Percentiles rank a stretch among this genome's conserved stretches.
phyloP scores from a whole-genome alignment of 2,888 invertebrate species.

The Agonopterix alstromeriana region DNA sequence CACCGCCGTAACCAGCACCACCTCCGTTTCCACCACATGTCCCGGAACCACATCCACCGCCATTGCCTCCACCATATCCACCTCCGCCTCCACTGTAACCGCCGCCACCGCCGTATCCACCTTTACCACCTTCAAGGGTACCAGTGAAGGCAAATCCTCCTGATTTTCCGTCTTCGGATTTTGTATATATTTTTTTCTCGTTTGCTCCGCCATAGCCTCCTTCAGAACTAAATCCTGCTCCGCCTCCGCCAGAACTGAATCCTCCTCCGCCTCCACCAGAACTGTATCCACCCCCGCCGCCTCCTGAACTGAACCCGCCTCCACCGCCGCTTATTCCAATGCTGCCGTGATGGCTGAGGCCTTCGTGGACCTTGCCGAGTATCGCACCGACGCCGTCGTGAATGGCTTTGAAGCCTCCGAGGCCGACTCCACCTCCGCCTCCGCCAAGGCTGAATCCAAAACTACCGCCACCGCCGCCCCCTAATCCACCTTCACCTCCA shows the following conservation, averaged over 20 bases:
- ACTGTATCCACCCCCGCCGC: slow-evolving; percentile 17
- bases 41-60: slow-evolving; percentile 12
- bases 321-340: slow-evolving; percentile 16
- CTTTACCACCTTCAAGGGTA: slow-evolving; percentile 42
- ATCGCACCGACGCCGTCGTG: slow-evolving; percentile 41
- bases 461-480: slow-evolving; percentile 27
- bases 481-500: slow-evolving; percentile 22
- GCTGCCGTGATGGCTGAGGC: slow-evolving; percentile 20
- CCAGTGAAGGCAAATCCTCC: slow-evolving; percentile 65
- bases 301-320: slow-evolving; percentile 20
- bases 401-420: slow-evolving; percentile 28
- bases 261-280: slow-evolving; percentile 14
- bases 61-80: slow-evolving; percentile 13
- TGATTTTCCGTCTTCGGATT: slow-evolving; percentile 61
- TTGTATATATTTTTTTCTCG: slow-evolving; percentile 48
- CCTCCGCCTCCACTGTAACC: slow-evolving; percentile 37
- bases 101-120: slow-evolving; percentile 60
- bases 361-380: slow-evolving; percentile 39
- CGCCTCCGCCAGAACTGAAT: slow-evolving; percentile 11
- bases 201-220: slow-evolving; percentile 25
- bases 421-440: slow-evolving; percentile 14
- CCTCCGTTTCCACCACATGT: slow-evolving; percentile 13
- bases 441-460: slow-evolving; percentile 26
- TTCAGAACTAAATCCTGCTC: slow-evolving; percentile 14
- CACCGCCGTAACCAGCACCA: slow-evolving; percentile 9